These are phyloP conservation scores for Puma concolor DNA, from an alignment of 2,113 vertebrate genomes.

Conservation along the genomic window DNA sequence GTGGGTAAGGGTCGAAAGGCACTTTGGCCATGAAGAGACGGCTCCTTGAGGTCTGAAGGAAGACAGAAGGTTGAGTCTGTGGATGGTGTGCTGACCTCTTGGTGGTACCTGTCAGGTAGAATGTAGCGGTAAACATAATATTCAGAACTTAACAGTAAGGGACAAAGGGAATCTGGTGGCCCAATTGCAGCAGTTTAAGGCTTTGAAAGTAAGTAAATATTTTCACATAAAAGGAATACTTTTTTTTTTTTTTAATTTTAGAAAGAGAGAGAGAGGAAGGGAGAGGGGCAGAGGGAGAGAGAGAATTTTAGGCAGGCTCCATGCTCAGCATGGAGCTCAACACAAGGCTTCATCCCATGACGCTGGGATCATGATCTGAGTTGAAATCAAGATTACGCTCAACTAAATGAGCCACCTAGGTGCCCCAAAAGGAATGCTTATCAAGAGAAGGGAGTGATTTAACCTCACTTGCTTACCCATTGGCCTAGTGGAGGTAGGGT, in stretches of 20 bases:
- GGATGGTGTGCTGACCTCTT: neutral
- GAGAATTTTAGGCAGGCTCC: too few relatives aligned
- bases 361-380: too few relatives aligned
- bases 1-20: neutral
- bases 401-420: too few relatives aligned
- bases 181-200: neutral
- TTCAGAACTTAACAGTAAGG: neutral
- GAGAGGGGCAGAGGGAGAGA: too few relatives aligned
- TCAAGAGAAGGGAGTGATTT: neutral
- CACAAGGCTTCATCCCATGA: too few relatives aligned
- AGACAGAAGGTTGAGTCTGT: neutral
- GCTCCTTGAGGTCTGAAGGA: neutral
- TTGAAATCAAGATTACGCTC: too few relatives aligned
- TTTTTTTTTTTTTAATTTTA: neutral
- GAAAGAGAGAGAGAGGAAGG: too few relatives aligned
- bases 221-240: neutral
- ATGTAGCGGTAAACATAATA: neutral
- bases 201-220: neutral
- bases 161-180: neutral
- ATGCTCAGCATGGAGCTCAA: too few relatives aligned
- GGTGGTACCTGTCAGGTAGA: conserved; percentile 43
- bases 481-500: neutral
- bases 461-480: neutral
- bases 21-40: neutral
- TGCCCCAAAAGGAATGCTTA: neutral